phyloP scores from a whole-genome alignment of 2,888 invertebrate species.

The Ophioninae sp. region DNA sequence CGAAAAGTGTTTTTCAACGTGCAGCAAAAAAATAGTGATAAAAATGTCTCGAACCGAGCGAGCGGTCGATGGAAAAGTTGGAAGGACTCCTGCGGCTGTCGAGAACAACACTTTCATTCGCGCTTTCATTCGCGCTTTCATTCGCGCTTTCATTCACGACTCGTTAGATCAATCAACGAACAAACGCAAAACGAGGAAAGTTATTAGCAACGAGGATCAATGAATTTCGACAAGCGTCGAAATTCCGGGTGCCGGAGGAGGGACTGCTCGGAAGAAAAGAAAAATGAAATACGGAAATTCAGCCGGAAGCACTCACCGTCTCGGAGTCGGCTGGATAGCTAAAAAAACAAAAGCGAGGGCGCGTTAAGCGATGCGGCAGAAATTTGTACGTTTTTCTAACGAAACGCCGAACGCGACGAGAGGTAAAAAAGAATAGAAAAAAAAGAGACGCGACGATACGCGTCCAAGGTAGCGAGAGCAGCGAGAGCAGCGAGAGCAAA shows the following conservation, averaged over 20 bases:
- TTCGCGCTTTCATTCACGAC: too few species aligned
- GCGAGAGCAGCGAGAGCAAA: conserved; percentile 27
- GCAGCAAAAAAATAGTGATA: background rate
- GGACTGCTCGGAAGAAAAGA: background rate
- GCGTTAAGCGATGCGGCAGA: conserved; percentile 49
- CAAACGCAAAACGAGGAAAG: background rate
- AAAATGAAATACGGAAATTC: conserved; percentile 26
- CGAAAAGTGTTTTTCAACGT: background rate
- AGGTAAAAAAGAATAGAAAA: too few species aligned
- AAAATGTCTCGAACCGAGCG: too few species aligned
- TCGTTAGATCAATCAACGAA: too few species aligned
- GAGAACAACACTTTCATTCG: too few species aligned
- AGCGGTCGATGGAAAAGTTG: too few species aligned
- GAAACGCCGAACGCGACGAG: too few species aligned
- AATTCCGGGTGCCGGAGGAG: background rate
- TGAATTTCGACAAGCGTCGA: background rate
- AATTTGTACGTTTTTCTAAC: conserved; percentile 16
- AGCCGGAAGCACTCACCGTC: conserved; percentile 73
- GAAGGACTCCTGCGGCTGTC: too few species aligned
- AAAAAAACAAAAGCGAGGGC: conserved; percentile 60
- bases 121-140: too few species aligned
- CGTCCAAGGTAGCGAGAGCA: conserved; percentile 14
- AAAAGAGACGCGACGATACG: background rate
- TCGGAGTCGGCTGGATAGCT: conserved; percentile 65
- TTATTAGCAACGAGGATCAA: too few species aligned